Evolutionary conservation across 1,140 invertebrate species (phyloP), one percentile per base, ranked within the genome.

Genomic region (Idris sp.): DNA sequence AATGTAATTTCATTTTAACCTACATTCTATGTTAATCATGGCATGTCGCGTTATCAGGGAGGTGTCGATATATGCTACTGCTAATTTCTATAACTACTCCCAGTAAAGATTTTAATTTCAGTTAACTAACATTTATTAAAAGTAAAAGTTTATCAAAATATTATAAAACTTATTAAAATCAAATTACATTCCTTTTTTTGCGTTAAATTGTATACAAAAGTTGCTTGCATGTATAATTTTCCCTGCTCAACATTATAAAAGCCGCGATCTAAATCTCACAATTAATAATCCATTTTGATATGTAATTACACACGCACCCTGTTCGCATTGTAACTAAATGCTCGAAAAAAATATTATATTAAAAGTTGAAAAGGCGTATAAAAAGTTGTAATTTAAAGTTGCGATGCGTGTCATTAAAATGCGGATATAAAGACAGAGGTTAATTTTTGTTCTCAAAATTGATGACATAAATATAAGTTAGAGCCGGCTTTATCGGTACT

Each of bases 401-500:
- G 30, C 41, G 31, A 65, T 9, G 30, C 7, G 36, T 15, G 6
- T 3, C 10, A 30, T 28, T 51, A 58, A 54, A 58, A 51, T 14
- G 43, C 15, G 11, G 35, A 38, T 53, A 38, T 53, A 69, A 36
- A 61, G 41, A 58, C 19, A 6, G 65, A 18, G 44, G 44, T 58
- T 68, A 51, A 68, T 68, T 68, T 58, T 58, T 58, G 35, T 28
- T 1, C 26, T 35, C 31, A 10, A 51, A 43, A 49, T 41, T 35
- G 44, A 49, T 40, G 59, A 22, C 6, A 58, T 26, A 46, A 49
- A 73, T 64, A 73, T 64, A 33, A 62, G 49, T 61, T 22, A 2
- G n/a, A n/a, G 43, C 13, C 16, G 44, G 31, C 26, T 46, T 44
- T 41, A 67, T 74, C 53, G 40, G 62, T 56, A 48, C 56, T 19